phyloP scores from a whole-genome alignment of 2,888 invertebrate genomes.

The Aphelenchoides bicaudatus region DNA sequence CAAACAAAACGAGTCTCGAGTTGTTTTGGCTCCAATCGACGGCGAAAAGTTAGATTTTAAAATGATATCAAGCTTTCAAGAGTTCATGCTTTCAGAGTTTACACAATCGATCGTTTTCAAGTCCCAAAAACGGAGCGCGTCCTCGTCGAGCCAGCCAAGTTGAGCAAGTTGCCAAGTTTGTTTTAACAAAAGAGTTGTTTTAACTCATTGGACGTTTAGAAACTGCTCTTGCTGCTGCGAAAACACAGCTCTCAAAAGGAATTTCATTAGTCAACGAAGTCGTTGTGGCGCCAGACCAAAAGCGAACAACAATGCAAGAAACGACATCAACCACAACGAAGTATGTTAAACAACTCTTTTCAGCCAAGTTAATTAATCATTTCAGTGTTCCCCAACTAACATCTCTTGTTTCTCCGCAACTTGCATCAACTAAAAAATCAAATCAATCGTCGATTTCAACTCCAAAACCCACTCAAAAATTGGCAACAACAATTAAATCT shows the following conservation, averaged over 20 bases:
- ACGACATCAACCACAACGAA: neutral
- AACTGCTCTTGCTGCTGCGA: constrained; percentile 9
- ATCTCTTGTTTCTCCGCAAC: neutral
- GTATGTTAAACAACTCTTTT: too few species aligned
- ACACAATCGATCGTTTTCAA: constrained; percentile 21
- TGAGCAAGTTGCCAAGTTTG: neutral
- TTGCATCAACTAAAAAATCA: neutral
- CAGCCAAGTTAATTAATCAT: too few species aligned
- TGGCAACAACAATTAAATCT: neutral
- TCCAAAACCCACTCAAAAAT: neutral
- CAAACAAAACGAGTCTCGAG: constrained; percentile 22
- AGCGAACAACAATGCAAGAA: constrained; percentile 27
- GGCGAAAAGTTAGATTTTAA: constrained; percentile 24
- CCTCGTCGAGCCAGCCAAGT: neutral
- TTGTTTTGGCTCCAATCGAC: constrained; percentile 33
- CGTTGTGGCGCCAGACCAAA: constrained; percentile 7
- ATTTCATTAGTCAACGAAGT: constrained; percentile 16
- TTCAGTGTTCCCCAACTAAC: neutral
- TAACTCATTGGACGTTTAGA: constrained; percentile 6
- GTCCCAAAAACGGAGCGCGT: constrained; percentile 8
- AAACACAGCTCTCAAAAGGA: constrained; percentile 1
- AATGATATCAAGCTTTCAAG: neutral
- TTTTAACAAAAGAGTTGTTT: neutral
- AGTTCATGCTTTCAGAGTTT: constrained; percentile 11
- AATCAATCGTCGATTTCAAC: neutral